Evolutionary conservation across 53 echinoderm and acorn worm genomes (phyloP), one percentile per base, ranked within the genome.

Genomic region (Patiria pectinifera): DNA sequence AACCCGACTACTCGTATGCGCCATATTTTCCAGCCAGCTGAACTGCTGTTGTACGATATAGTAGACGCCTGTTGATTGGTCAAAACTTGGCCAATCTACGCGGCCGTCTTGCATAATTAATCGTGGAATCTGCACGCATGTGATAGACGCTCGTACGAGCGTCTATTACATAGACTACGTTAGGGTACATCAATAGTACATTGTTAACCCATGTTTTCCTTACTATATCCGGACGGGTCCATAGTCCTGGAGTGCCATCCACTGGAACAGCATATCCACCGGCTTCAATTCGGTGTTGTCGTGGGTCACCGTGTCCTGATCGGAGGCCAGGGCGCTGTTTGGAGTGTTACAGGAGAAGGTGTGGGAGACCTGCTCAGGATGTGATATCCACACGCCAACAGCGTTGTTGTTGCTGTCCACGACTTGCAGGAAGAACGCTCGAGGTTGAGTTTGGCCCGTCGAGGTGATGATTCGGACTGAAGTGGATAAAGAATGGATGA

Each of bases 261-360:
- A 90, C 13, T 0, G 47, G 53, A 90, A 90, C 45, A 80, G 47
- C 80, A 90, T 66, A 69, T 90, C 82, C 14, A 19, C n/a, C 22
- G 81, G 80, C 48, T 90, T 90, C 23, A 45, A 23, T 0, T 4
- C n/a, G 4, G 3, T 1, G 11, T 81, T 24, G 80, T 47, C 35
- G 63, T 90, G 90, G 69, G 90, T 90, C 23, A 90, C 90, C 3
- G 90, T 62, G 48, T 90, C 90, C 80, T 90, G 90, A 26, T 22
- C 26, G 8, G 0, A 18, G 13, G 48, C 1, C 11, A n/a, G n/a
- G 69, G 16, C 48, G 66, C 81, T 89, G 80, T 44, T 44, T 16
- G 79, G 79, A 1, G 2, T 45, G 66, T 12, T 81, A 66, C 90
- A 90, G 63, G 90, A 90, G 90, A 90, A 81, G 18, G 90, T 80